Base-by-base conservation (phyloP, 2,113 vertebrate species). In the Amphiprion percula region DNA sequence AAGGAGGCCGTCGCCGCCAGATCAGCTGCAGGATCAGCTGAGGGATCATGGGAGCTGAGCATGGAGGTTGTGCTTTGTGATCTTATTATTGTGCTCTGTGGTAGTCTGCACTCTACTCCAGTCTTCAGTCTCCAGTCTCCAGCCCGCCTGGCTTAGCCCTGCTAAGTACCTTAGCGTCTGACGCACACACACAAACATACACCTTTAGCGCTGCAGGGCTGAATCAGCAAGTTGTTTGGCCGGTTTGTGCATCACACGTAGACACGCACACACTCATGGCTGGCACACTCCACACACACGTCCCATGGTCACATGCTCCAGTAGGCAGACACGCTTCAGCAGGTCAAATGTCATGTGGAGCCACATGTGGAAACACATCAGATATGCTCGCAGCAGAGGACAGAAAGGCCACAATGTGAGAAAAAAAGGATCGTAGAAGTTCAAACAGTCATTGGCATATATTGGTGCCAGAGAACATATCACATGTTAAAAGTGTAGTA, bases 21-120 rank as follows among this genome's bases (percentile, higher is more conserved):
- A 88, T 87, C 89, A 85, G 92, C 82, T 62, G 70, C n/a, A 12
- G 76, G 77, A 92, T 91, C 88, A 90, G 87, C 86, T 87, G 90
- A 91, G 83, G 78, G 79, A 85, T 92, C 87, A 87, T 62, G 85
- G 75, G 70, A 83, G 80, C 83, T 16, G 74, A 61, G 79, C 65
- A 65, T 26, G 61, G 79, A 82, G 37, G 65, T 85, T 52, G 58
- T 44, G 39, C 79, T 82, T 78, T 89, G 62, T 76, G 85, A 83
- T 84, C 85, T 88, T 79, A 89, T 90, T 88, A 80, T 82, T 82
- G 74, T 73, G 72, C 83, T 90, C 75, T 84, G 83, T 77, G 74
- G 62, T 58, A 14, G 71, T 79, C 59, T 41, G 76, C 76, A 24
- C 71, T 78, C 64, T 12, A 9, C 73, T 78, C 60, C 50, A 52